Evolutionary conservation across 1,140 invertebrate genomes (phyloP).

Genomic region (Lepidurus packardi): DNA sequence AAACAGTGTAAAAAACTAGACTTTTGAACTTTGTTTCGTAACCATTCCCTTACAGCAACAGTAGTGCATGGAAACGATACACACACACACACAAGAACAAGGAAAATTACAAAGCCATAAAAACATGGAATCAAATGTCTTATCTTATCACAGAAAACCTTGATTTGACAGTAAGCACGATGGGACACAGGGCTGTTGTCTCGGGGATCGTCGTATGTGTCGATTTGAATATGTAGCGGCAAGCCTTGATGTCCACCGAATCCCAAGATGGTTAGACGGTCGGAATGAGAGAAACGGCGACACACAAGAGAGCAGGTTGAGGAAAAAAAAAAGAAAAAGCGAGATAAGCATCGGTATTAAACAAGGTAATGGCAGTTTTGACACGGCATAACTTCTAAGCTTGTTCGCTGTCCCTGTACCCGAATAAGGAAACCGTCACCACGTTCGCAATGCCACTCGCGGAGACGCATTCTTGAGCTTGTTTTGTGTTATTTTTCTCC

Average conservation of each 20-base stretch:
- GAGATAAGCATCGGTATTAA: conserved; percentile 27
- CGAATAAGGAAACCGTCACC: not conserved
- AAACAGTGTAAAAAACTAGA: not conserved
- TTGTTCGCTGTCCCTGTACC: not conserved
- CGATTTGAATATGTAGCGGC: conserved; percentile 95
- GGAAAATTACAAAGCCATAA: too few species aligned
- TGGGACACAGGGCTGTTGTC: conserved; percentile 76
- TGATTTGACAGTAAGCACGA: conserved; percentile 97
- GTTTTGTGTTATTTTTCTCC: conserved; percentile 9
- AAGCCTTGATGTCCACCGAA: conserved; percentile 64
- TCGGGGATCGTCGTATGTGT: conserved; percentile 93
- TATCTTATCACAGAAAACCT: conserved; percentile 99
- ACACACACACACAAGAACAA: too few species aligned
- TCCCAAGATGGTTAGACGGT: conserved; percentile 23
- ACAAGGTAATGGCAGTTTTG: not conserved
- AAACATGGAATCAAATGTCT: conserved; percentile 38
- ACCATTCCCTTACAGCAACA: too few species aligned
- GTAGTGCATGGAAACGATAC: too few species aligned
- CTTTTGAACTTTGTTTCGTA: not conserved
- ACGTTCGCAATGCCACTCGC: conserved; percentile 5
- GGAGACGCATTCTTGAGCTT: conserved; percentile 22
- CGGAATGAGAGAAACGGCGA: conserved; percentile 27
- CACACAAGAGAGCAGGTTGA: conserved; percentile 1
- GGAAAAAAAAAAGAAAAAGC: not conserved
- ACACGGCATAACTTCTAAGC: conserved; percentile 8